phyloP scores from a whole-genome alignment of 2,797 vertebrate species.

The Agapornis canus region DNA sequence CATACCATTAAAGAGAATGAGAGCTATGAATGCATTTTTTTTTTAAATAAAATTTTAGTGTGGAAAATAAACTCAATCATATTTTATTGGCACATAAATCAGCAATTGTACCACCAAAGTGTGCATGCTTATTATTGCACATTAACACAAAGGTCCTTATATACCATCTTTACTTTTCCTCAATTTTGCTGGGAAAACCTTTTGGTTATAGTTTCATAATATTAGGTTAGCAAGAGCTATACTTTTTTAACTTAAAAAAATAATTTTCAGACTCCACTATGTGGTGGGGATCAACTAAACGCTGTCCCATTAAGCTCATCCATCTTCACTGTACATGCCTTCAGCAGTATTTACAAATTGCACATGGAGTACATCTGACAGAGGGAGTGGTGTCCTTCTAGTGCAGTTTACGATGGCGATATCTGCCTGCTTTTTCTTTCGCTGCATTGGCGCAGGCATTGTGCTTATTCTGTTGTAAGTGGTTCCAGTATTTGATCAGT shows the following conservation, averaged over 20 bases:
- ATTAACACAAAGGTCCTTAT: conserved; percentile 68
- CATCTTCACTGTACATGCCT: conserved; percentile 77
- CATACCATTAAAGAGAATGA: neutral
- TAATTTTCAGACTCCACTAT: conserved; percentile 83
- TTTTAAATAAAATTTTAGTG: conserved; percentile 45
- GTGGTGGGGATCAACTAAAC: conserved; percentile 76
- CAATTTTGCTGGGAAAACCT: conserved; percentile 64
- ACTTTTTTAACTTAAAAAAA: conserved; percentile 88
- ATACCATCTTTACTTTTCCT: neutral
- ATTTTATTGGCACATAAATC: conserved; percentile 77
- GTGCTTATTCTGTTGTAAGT: conserved; percentile 94
- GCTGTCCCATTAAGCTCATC: conserved; percentile 75
- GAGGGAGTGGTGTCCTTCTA: conserved; percentile 73
- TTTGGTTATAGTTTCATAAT: conserved; percentile 49
- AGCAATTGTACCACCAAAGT: conserved; percentile 72
- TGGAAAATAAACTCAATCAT: conserved; percentile 66
- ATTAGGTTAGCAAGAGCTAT: conserved; percentile 74
- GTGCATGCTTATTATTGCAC: conserved; percentile 84
- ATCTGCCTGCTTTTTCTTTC: conserved; percentile 82
- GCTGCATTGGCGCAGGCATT: conserved; percentile 85
- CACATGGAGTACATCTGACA: neutral
- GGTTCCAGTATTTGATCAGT: conserved; percentile 94
- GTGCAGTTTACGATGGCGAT: conserved; percentile 87
- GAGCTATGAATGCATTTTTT: conserved; percentile 9
- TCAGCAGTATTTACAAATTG: conserved; percentile 69